Evolutionary conservation across 2,888 invertebrate genomes (phyloP).

Genomic region (Coecobrya sp.): DNA sequence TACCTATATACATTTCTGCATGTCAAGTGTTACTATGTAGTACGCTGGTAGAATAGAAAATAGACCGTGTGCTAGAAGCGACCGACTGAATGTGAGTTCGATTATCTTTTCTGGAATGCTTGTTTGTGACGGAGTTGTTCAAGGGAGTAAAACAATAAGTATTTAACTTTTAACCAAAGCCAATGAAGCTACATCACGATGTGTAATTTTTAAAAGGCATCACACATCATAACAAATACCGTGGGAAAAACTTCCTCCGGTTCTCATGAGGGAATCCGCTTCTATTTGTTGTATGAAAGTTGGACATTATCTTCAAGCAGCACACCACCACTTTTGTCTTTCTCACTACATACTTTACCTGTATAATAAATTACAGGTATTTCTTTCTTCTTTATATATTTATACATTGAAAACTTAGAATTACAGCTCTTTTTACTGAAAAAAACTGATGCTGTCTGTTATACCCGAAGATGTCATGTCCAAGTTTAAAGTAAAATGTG

Average conservation of each 20-base stretch:
- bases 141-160: constrained; percentile 52
- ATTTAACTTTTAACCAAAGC: constrained; percentile 19
- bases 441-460: not conserved
- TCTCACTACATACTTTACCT: not conserved
- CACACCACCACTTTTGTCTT: not conserved
- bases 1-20: no score
- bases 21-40: no score
- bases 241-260: constrained; percentile 68
- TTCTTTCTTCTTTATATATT: not conserved
- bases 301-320: not conserved
- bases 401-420: no score
- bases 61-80: no score
- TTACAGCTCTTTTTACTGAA: not conserved
- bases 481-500: constrained; percentile 24
- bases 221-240: constrained; percentile 65
- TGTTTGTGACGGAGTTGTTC: not conserved
- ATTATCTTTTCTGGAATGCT: constrained; percentile 11
- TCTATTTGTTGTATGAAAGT: constrained; percentile 15
- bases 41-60: no score
- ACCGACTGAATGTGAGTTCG: not conserved
- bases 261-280: constrained; percentile 59
- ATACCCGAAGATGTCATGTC: constrained; percentile 4
- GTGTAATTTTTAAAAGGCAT: constrained; percentile 62
- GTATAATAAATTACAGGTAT: not conserved
- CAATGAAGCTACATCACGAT: constrained; percentile 59